phyloP scores from a whole-genome alignment of 2,113 vertebrate genomes.

The Bolborhynchus lineola region DNA sequence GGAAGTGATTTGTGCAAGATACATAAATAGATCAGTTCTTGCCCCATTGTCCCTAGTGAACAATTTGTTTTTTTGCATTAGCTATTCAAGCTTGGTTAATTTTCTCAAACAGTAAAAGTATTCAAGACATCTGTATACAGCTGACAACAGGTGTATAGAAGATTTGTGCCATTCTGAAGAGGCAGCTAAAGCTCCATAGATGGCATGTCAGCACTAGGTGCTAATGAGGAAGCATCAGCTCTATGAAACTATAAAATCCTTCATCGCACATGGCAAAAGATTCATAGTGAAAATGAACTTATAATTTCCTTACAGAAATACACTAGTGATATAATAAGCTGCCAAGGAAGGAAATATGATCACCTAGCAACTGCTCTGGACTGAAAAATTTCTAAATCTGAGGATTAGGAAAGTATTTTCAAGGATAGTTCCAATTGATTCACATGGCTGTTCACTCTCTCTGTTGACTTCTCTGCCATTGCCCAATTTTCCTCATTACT shows the following conservation, averaged over 20 bases:
- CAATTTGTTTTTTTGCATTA: neutral
- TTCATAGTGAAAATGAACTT: neutral
- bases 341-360: neutral
- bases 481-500: neutral
- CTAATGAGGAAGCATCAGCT: neutral
- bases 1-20: neutral
- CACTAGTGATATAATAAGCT: neutral
- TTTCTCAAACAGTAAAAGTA: neutral
- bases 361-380: neutral
- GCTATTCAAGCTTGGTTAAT: neutral
- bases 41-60: neutral
- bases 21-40: neutral
- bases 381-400: neutral
- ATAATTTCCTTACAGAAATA: neutral
- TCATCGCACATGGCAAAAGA: neutral
- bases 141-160: neutral
- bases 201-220: neutral
- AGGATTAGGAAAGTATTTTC: neutral
- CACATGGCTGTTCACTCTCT: neutral
- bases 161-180: neutral
- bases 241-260: neutral
- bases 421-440: neutral
- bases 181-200: neutral
- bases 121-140: neutral
- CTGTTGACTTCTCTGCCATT: neutral